Conservation (phyloP, 2,113 vertebrate species). For the Mesocricetus auratus region DNA sequence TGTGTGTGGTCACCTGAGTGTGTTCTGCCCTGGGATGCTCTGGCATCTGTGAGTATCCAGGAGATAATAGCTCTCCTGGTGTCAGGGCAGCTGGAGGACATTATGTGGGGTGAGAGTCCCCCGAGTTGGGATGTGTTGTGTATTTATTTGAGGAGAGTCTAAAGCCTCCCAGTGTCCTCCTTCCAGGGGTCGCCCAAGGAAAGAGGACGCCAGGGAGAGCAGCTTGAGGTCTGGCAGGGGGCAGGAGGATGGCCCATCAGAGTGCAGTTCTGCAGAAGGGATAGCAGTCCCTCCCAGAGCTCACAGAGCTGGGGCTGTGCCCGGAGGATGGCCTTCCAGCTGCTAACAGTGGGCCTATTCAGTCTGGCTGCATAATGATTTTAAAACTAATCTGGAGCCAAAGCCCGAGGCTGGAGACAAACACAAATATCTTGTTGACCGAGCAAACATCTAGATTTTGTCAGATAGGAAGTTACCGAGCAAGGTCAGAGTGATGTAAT, state of each 20-base stretch:
- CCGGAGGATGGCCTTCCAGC: slow-evolving; percentile 78
- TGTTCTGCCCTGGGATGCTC: not conserved
- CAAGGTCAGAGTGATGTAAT: slow-evolving; percentile 79
- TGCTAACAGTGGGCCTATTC: slow-evolving; percentile 81
- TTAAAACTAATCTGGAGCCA: slow-evolving; percentile 76
- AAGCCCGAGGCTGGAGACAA: slow-evolving; percentile 72
- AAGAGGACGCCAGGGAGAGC: slow-evolving; percentile 16
- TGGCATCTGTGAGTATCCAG: not conserved
- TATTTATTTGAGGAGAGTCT: not conserved
- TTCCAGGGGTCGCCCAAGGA: slow-evolving; percentile 13
- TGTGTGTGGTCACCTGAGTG: not conserved
- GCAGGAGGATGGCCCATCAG: slow-evolving; percentile 41
- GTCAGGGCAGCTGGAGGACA: not conserved
- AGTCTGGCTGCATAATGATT: slow-evolving; percentile 76
- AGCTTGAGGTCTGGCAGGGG: not conserved
- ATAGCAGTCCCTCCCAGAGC: slow-evolving; percentile 69
- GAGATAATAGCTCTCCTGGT: not conserved
- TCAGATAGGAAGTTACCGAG: slow-evolving; percentile 72
- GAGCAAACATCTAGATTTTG: slow-evolving; percentile 75
- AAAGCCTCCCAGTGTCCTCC: not conserved
- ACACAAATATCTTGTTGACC: slow-evolving; percentile 80
- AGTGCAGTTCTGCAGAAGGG: slow-evolving; percentile 71
- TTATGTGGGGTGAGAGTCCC: not conserved
- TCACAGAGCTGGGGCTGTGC: slow-evolving; percentile 75
- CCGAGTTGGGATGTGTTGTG: not conserved